Evolutionary conservation across 2,113 vertebrate species (phyloP).

Genomic region (Hypomesus transpacificus): DNA sequence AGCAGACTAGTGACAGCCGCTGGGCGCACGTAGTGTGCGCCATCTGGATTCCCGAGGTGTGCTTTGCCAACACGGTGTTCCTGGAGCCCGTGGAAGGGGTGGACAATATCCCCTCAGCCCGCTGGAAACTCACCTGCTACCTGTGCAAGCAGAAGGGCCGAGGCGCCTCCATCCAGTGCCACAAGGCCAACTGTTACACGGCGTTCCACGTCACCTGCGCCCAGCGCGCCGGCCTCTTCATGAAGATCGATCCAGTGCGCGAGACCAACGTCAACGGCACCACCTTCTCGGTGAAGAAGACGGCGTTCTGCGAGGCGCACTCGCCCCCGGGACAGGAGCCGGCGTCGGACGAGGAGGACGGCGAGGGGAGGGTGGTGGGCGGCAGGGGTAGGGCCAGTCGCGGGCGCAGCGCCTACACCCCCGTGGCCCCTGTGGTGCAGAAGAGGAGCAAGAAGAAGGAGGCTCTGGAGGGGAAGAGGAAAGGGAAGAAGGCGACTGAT

Average conservation of each 20-base stretch:
- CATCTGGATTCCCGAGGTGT: constrained; percentile 98
- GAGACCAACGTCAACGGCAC: constrained; percentile 91
- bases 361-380: constrained; percentile 68
- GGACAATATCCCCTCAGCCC: constrained; percentile 87
- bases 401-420: constrained; percentile 69
- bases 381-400: constrained; percentile 67
- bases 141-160: constrained; percentile 94
- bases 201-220: constrained; percentile 97
- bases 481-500: constrained; percentile 79
- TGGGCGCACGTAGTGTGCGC: constrained; percentile 98
- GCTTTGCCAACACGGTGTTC: constrained; percentile 97
- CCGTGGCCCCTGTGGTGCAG: constrained; percentile 56
- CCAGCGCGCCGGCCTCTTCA: constrained; percentile 91
- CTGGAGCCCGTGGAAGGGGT: constrained; percentile 96
- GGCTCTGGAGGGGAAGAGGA: constrained; percentile 78
- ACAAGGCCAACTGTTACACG: constrained; percentile 97
- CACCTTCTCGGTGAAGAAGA: constrained; percentile 94
- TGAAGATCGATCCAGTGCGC: constrained; percentile 97
- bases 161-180: constrained; percentile 94
- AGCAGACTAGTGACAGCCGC: constrained; percentile 91
- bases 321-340: constrained; percentile 77
- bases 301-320: constrained; percentile 89
- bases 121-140: constrained; percentile 95
- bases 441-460: constrained; percentile 72
- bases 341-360: constrained; percentile 65